A percentile compares a stretch with the other conserved stretches of the same genome.
These are phyloP conservation scores for Halichondria panicea DNA, from an alignment of 37 sponge, comb jelly and placozoan genomes.

Conservation along the genomic window DNA sequence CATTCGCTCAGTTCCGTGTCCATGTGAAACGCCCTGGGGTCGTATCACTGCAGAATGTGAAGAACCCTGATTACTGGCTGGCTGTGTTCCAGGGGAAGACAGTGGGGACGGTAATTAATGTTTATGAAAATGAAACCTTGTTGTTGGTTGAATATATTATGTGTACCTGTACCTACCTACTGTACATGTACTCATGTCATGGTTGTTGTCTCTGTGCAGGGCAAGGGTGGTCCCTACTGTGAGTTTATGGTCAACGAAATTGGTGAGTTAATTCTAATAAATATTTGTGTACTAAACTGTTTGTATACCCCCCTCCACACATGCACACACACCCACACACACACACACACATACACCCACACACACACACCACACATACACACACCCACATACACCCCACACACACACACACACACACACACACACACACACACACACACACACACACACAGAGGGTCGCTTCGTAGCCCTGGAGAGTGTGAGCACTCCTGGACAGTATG, in stretches of 20 bases:
- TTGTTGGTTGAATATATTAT: not conserved
- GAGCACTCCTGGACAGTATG: constrained; percentile 36
- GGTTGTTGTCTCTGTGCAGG: constrained; percentile 20
- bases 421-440: not conserved
- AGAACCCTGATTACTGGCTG: constrained; percentile 9
- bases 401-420: not conserved
- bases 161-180: not conserved
- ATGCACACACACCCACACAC: not conserved
- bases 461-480: constrained; percentile 45
- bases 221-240: constrained; percentile 57
- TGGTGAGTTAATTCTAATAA: constrained; percentile 6
- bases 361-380: not conserved
- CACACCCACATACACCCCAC: too few relatives aligned
- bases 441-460: not conserved
- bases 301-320: too few relatives aligned
- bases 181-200: not conserved
- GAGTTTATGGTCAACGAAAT: constrained; percentile 41
- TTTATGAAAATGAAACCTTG: not conserved
- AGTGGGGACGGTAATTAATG: constrained; percentile 22
- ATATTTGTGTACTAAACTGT: too few relatives aligned
- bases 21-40: constrained; percentile 23
- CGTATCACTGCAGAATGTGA: constrained; percentile 34
- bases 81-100: constrained; percentile 24
- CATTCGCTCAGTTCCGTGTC: constrained; percentile 39
- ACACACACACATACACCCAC: not conserved